Evolutionary conservation across 2,797 vertebrate genomes (phyloP), one percentile per base, ranked within the genome.

Genomic region (Aldrovandia affinis): DNA sequence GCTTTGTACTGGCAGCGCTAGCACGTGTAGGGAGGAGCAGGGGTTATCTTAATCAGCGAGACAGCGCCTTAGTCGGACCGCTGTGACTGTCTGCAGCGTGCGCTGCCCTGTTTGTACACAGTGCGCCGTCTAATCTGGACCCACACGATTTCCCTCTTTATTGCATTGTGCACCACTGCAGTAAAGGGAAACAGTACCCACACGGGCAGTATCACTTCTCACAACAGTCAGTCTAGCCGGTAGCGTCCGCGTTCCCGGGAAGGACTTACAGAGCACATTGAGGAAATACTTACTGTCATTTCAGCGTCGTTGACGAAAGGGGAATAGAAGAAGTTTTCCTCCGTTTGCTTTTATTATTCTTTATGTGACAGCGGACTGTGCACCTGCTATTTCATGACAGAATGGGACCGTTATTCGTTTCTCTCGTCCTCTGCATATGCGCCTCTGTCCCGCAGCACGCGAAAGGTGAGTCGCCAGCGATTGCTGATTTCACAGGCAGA

Each of bases 391-490:
- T 83, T 80, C 47, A 78, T 65, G 63, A 59, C 18, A 85, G 77
- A 79, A 88, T 88, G 87, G 55, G 86, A 85, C 86, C 87, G 83
- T 78, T 86, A 30, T 83, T 90, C 85, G 52, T 87, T 59, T 82
- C 83, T 55, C 82, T 89, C 84, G 2, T 89, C 73, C 54, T 86
- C 82, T 57, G 87, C 88, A 83, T 88, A 61, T 80, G 55, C 85
- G 82, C 79, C n/a, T 82, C 85, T 86, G 83, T 89, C 89, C 87
- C 87, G 81, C 86, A 87, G 83, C 80, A 83, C 83, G 80, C 83
- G 25, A 80, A 78, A 81, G 89, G 89, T 90, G 85, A 89, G 89
- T 86, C 33, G 65, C 68, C 54, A 68, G 78, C 63, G 42, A 80
- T 65, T 61, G n/a, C 18, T 65, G 39, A 79, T 77, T 80, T 63